Base-by-base conservation (phyloP, 1,140 invertebrate genomes). In the Gryon sp. region DNA sequence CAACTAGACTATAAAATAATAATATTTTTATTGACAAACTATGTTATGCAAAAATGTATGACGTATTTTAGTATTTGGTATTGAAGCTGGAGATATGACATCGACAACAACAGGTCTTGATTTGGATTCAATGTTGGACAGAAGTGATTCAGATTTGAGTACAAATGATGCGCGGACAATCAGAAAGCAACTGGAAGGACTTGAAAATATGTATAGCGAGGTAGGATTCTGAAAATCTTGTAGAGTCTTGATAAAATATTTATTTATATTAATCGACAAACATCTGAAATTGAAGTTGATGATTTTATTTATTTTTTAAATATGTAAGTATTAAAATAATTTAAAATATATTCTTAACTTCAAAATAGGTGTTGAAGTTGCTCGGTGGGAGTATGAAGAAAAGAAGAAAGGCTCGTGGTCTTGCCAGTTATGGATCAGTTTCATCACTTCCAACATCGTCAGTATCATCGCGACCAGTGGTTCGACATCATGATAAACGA, bases 131-230 rank as follows among this genome's bases (percentile, higher is more conserved):
- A 93, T 95, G 88, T 85, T 94, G 32, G 94, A 95, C 68, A 92
- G 91, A 16, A 92, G 92, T 52, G 94, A 95, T 83, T 94, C 93
- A 5, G 93, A 94, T 81, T 87, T 94, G 8, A 94, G 93, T 24
- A 93, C 93, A 1, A 93, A 93, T 11, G 94, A 96, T 84, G 93
- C 94, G 0, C 89, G 92, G 72, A 93, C 93, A 2, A 95, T 96
- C 20, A 90, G 95, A 36, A 93, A 95, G 60, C 95, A 97, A 82
- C 86, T 98, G 12, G 93, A 96, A 81, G 94, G 95, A 0, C 89
- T 98, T 6, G 96, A 97, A 90, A 93, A 91, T 62, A 97, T 97
- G 95, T 97, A 98, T 82, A 92, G 93, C 6, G 92, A 94, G 87
- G 92, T 78, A 77, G 63, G 5, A 3, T 22, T 26, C 15, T 16